Percentiles rank a stretch among this genome's conserved stretches.
Evolutionary conservation across 2,113 vertebrate species (phyloP).

Genomic region (Grammomys dolichurus): DNA sequence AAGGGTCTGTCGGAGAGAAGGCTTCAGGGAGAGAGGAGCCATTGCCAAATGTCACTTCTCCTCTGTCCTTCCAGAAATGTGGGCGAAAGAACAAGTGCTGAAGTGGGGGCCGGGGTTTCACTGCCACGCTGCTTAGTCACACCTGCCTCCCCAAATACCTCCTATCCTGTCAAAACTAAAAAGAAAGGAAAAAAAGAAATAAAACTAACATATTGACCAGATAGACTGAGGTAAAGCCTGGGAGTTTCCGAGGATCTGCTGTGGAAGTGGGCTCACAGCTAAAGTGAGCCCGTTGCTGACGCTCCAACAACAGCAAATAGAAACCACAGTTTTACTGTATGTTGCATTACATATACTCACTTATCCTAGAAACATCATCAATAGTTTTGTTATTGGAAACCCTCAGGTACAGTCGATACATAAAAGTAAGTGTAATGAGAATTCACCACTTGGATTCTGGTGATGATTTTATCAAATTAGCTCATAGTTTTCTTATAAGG

Average conservation of each 20-base stretch:
- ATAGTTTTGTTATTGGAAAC: background rate
- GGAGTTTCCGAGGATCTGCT: background rate
- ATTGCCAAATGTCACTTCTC: background rate
- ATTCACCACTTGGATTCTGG: background rate
- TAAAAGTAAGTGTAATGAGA: background rate
- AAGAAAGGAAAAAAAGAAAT: background rate
- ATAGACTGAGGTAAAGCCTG: conserved; percentile 16
- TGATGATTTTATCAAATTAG: conserved; percentile 35
- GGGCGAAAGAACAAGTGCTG: background rate
- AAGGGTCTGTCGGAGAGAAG: background rate
- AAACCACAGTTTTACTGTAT: background rate
- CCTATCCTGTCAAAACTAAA: conserved; percentile 6
- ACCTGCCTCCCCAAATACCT: background rate
- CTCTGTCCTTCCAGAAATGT: background rate
- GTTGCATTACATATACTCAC: background rate
- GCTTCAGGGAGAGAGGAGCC: background rate
- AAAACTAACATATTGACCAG: background rate
- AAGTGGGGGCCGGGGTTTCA: background rate
- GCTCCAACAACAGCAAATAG: background rate
- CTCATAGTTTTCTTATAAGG: background rate
- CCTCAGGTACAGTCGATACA: background rate
- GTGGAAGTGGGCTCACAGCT: conserved; percentile 14
- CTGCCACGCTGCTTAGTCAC: background rate
- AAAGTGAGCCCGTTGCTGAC: background rate
- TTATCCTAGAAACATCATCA: background rate